These are phyloP conservation scores for Pyrrhura leucotis DNA, from an alignment of 2,797 vertebrate genomes.

Conservation along the genomic window DNA sequence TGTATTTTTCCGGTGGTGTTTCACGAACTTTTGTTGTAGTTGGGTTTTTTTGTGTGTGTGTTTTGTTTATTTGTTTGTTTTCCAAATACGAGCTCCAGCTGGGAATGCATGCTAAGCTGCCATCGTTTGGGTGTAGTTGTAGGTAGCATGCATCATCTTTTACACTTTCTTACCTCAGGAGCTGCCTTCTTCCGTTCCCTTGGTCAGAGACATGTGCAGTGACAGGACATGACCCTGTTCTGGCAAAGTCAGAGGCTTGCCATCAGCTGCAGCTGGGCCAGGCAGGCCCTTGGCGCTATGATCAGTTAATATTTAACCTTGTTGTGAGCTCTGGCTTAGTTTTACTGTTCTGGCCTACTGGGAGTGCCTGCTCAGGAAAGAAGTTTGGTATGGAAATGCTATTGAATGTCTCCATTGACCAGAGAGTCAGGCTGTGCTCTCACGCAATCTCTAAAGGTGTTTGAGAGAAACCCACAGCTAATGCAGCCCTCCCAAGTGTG, in stretches of 20 bases:
- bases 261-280: background rate
- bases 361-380: background rate
- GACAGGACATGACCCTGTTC: background rate
- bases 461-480: background rate
- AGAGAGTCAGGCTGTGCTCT: background rate
- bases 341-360: background rate
- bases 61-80: background rate
- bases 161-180: background rate
- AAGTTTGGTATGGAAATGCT: background rate
- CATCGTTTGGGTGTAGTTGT: background rate
- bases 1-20: background rate
- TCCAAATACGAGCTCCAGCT: background rate
- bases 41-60: background rate
- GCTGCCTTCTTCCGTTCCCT: background rate
- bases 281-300: background rate
- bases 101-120: background rate
- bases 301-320: constrained; percentile 52
- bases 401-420: background rate
- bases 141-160: background rate
- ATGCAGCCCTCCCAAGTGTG: background rate
- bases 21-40: background rate
- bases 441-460: background rate
- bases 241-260: background rate
- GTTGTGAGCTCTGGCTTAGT: constrained; percentile 6
- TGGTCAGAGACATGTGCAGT: background rate